Evolutionary conservation across 2,113 vertebrate genomes (phyloP).

Genomic region (Dipodomys spectabilis): DNA sequence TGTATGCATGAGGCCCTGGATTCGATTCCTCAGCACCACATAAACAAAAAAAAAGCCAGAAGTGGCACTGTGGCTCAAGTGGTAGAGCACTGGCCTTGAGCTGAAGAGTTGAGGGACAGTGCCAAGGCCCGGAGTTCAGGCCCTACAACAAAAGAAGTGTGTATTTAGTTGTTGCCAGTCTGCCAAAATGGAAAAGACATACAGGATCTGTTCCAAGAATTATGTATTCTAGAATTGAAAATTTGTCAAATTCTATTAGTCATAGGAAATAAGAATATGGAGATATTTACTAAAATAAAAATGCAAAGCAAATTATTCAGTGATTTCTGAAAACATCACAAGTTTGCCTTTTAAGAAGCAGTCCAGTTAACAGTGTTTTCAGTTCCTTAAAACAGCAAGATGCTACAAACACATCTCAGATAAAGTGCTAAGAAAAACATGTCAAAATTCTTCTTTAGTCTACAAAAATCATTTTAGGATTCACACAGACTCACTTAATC

Average conservation of each 20-base stretch:
- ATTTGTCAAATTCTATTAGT: conserved; percentile 47
- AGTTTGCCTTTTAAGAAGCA: conserved; percentile 55
- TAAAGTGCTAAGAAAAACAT: conserved; percentile 62
- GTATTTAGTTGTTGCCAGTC: conserved; percentile 45
- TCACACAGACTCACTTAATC: conserved; percentile 39
- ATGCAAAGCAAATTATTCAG: conserved; percentile 26
- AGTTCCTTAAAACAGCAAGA: conserved; percentile 53
- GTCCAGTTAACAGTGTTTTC: conserved; percentile 20
- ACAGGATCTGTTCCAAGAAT: not conserved
- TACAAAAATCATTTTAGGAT: conserved; percentile 55
- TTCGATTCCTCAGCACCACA: too few relatives aligned
- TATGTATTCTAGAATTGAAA: conserved; percentile 38
- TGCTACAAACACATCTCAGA: conserved; percentile 47
- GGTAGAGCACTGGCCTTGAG: too few relatives aligned
- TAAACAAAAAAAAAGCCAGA: too few relatives aligned
- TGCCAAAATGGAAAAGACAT: not conserved
- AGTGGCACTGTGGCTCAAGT: too few relatives aligned
- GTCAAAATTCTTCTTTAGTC: conserved; percentile 48
- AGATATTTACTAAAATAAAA: conserved; percentile 63
- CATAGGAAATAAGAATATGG: conserved; percentile 44
- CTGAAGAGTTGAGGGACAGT: too few relatives aligned
- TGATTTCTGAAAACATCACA: conserved; percentile 47
- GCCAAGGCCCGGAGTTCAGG: too few relatives aligned
- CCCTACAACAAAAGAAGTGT: too few relatives aligned
- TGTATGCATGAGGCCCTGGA: too few relatives aligned